Evolutionary conservation across 2,113 vertebrate species (phyloP).

Genomic region (Rhizomys pruinosus): DNA sequence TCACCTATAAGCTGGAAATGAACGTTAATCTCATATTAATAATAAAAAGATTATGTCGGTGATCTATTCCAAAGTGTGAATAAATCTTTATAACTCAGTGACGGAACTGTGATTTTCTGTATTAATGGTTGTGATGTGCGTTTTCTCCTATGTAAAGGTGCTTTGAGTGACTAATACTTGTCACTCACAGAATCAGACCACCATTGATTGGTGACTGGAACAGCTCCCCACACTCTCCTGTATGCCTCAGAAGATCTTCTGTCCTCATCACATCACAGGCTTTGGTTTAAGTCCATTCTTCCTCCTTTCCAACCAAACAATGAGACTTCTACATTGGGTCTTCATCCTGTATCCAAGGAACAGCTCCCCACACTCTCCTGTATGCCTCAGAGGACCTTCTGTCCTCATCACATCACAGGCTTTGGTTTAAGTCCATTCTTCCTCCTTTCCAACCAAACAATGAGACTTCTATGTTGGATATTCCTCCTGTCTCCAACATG

Average conservation of each 20-base stretch:
- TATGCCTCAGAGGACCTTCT: not conserved
- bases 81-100: not conserved
- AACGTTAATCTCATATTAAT: not conserved
- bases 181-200: accelerated
- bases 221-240: not conserved
- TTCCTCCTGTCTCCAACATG: not conserved
- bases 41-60: constrained; percentile 16
- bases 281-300: no score
- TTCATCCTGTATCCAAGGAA: no score
- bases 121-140: not conserved
- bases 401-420: no score
- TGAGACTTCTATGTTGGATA: not conserved
- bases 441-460: not conserved
- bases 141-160: not conserved
- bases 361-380: not conserved
- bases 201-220: not conserved
- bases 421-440: not conserved
- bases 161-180: not conserved
- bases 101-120: not conserved
- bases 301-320: no score
- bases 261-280: no score
- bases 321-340: no score
- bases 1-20: not conserved
- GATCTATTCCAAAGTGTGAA: not conserved
- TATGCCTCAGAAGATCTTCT: no score